Conservation (phyloP, 35 echinoderm and acorn worm genomes). For the Eucidaris tribuloides region DNA sequence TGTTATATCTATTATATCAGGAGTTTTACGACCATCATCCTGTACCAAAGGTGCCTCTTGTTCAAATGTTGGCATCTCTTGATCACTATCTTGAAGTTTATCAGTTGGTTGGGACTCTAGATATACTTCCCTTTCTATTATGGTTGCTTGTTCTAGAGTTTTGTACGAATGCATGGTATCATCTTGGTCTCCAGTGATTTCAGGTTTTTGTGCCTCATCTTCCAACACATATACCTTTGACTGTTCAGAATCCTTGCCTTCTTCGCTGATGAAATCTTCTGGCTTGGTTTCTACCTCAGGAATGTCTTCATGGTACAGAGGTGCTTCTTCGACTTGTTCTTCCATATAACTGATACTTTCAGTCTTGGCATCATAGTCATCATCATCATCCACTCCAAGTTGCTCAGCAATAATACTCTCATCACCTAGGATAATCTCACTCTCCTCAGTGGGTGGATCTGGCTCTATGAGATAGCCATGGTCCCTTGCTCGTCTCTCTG, state of each 20-base stretch:
- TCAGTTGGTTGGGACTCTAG: constrained; percentile 44
- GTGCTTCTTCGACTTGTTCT: constrained; percentile 6
- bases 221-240: constrained; percentile 6
- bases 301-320: background rate
- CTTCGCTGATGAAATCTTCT: background rate
- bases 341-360: constrained; percentile 29
- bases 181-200: background rate
- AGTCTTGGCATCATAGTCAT: background rate
- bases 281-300: background rate
- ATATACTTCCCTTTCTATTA: constrained; percentile 33
- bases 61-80: background rate
- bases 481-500: constrained; percentile 18
- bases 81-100: background rate
- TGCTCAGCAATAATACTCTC: background rate
- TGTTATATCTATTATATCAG: constrained; percentile 89
- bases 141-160: constrained; percentile 46
- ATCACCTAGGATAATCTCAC: constrained; percentile 42
- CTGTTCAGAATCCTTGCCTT: background rate
- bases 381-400: constrained; percentile 15
- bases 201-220: constrained; percentile 21
- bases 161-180: background rate
- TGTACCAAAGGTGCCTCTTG: background rate
- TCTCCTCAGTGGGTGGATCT: constrained; percentile 66
- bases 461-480: constrained; percentile 45
- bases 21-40: constrained; percentile 61